phyloP scores from a whole-genome alignment of 2,888 invertebrate genomes.

The Aphidius colemani region DNA sequence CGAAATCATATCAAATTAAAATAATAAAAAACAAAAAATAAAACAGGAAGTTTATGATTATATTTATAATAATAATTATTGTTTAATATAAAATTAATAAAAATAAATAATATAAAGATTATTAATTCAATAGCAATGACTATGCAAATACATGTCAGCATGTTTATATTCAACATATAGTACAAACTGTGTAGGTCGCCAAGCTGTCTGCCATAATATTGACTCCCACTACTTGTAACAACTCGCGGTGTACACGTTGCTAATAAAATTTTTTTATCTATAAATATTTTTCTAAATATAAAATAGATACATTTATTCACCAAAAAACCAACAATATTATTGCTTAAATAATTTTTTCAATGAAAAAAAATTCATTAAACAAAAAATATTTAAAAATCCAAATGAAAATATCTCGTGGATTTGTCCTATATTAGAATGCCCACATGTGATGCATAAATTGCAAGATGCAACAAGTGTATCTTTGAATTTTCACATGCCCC shows the following conservation, averaged over 20 bases:
- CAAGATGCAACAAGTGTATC: too few species aligned
- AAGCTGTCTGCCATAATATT: conserved; percentile 59
- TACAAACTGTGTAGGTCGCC: conserved; percentile 52
- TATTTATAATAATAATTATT: background rate
- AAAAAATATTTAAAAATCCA: conserved; percentile 37
- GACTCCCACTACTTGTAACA: conserved; percentile 37
- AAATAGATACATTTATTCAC: too few species aligned
- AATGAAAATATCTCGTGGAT: conserved; percentile 34
- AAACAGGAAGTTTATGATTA: background rate
- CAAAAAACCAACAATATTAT: too few species aligned
- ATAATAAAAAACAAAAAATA: too few species aligned
- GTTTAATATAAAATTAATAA: too few species aligned
- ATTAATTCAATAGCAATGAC: conserved; percentile 25
- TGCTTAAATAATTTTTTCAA: too few species aligned
- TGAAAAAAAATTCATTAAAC: background rate
- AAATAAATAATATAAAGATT: background rate
- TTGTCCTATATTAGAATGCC: background rate
- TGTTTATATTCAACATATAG: too few species aligned
- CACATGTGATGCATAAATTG: too few species aligned
- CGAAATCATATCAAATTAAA: too few species aligned
- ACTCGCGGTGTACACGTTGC: conserved; percentile 5
- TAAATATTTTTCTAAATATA: too few species aligned
- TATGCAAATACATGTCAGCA: conserved; percentile 39
- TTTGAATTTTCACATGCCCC: too few species aligned
- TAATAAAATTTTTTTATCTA: background rate